Evolutionary conservation across 2,888 invertebrate genomes (phyloP), one percentile per base, ranked within the genome.

Genomic region (Morpho achilles): DNA sequence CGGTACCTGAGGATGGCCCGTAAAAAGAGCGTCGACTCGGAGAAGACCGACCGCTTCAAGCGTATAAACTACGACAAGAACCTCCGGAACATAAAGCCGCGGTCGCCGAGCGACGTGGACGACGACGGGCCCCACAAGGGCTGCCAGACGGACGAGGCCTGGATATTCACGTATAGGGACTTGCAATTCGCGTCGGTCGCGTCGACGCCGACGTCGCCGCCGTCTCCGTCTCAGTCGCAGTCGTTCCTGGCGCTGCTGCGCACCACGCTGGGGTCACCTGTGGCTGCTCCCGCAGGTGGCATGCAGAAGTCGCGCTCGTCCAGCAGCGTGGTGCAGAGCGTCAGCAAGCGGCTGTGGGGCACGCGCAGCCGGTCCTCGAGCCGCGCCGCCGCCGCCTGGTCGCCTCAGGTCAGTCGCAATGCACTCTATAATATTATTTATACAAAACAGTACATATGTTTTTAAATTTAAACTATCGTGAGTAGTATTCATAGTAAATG

Each of bases 291-390:
- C 74, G 84, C 92, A 88, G 93, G 94, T 88, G 93, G 93, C 81
- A 96, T 96, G 96, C 96, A 96, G 93, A 97, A 96, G 91, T 96
- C 96, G 75, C 96, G 96, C 83, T 96, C 96, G 40, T 95, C 96
- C 69, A 95, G 96, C 77, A 96, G 95, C 88, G 96, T 96, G 80
- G 95, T 96, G 79, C 95, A 96, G 80, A 93, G 95, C 80, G 95
- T 96, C 71, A 94, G 96, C 76, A 96, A 95, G 89, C 95, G 95
- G 82, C 94, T 97, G 76, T 97, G 96, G 94, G 93, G 95, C 76
- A 94, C 95, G 69, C 91, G 97, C 74, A 96, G 96, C 69, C 96
- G 97, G 77, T 95, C 95, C 76, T 95, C 95, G 69, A 94, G 94
- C 68, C 92, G 95, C 71, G 90, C 84, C 67, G 82, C 92, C 61